Conservation (phyloP, 2,797 vertebrate genomes). For the Paedocypris micromegethes region DNA sequence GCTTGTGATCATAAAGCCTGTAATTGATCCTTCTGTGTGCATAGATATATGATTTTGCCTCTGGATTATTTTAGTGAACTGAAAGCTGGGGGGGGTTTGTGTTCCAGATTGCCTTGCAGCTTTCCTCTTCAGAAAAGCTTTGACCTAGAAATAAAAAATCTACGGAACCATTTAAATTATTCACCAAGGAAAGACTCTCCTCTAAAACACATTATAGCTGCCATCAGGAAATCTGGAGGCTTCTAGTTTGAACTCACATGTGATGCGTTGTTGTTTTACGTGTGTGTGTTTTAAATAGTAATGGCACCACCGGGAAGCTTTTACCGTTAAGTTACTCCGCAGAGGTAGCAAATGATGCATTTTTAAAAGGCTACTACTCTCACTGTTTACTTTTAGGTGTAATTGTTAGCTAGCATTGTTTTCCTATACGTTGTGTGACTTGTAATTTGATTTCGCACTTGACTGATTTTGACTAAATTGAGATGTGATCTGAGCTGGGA, state of each 20-base stretch:
- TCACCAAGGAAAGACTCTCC: constrained; percentile 61
- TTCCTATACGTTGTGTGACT: not conserved
- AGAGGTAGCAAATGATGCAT: constrained; percentile 11
- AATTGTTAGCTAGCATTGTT: not conserved
- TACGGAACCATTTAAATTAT: constrained; percentile 70
- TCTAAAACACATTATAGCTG: constrained; percentile 47
- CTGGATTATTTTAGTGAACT: constrained; percentile 15
- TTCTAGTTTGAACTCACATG: constrained; percentile 7
- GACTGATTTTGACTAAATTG: not conserved
- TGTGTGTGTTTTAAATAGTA: constrained; percentile 21
- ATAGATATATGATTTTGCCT: not conserved
- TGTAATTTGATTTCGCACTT: not conserved
- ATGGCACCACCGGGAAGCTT: not conserved
- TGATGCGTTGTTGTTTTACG: not conserved
- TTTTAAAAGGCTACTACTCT: constrained; percentile 9
- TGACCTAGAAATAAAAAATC: constrained; percentile 71
- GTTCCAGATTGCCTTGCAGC: not conserved
- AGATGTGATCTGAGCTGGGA: no score
- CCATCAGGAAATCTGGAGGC: constrained; percentile 24
- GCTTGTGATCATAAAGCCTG: no score
- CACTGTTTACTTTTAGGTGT: constrained; percentile 3
- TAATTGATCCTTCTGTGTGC: no score
- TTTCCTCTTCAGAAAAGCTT: constrained; percentile 55
- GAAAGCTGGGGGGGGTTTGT: constrained; percentile 4
- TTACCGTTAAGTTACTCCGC: not conserved